Conservation (phyloP, 2,113 vertebrate genomes). For the Lamprologus tigripictilis region DNA sequence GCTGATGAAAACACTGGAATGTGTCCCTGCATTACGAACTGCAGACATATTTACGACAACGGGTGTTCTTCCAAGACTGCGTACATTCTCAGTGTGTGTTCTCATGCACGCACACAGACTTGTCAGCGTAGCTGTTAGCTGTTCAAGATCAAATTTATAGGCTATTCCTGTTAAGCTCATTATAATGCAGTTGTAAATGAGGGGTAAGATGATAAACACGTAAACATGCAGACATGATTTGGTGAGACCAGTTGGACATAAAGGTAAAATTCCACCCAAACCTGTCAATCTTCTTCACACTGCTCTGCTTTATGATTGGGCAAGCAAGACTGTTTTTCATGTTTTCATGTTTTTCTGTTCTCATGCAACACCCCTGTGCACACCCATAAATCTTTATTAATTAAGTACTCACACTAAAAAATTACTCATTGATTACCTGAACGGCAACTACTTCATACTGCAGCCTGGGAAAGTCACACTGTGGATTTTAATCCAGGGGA, state of each 20-base stretch:
- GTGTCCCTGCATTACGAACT: neutral
- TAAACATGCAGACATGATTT: neutral
- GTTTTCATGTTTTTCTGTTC: constrained; percentile 49
- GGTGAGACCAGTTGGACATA: neutral
- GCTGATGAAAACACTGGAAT: constrained; percentile 33
- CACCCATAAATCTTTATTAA: constrained; percentile 51
- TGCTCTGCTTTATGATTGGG: constrained; percentile 11
- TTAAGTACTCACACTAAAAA: constrained; percentile 62
- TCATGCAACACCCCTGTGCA: constrained; percentile 58
- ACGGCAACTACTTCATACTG: constrained; percentile 50
- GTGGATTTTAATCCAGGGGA: constrained; percentile 37
- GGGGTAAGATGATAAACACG: neutral
- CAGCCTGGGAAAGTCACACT: neutral
- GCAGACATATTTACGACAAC: constrained; percentile 19
- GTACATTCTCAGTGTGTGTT: neutral
- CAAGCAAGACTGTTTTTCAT: constrained; percentile 7
- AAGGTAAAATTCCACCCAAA: neutral
- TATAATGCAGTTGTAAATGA: neutral
- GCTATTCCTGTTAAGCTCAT: neutral
- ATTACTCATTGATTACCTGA: constrained; percentile 56
- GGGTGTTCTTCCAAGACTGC: constrained; percentile 1
- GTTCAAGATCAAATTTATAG: constrained; percentile 1
- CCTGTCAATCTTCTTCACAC: neutral
- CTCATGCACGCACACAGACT: neutral
- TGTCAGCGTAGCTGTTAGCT: neutral